Evolutionary conservation across 1,140 invertebrate species (phyloP).

Genomic region (Sitobion miscanthi): DNA sequence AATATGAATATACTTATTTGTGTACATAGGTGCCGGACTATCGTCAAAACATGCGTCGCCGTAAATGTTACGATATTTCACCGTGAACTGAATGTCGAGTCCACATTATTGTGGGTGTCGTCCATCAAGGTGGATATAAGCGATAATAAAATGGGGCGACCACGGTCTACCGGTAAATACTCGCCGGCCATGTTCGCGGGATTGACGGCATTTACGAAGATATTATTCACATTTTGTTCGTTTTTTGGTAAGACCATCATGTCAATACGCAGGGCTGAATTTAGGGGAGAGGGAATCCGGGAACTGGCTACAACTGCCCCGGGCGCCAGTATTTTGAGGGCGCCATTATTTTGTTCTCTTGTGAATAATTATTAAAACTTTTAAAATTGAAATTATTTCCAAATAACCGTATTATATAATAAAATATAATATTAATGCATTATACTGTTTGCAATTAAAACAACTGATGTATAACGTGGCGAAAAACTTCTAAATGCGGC

Average conservation of each 20-base stretch:
- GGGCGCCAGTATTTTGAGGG: too few species aligned
- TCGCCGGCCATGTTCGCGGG: background rate
- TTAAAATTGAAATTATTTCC: too few species aligned
- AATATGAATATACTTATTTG: too few species aligned
- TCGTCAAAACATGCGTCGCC: background rate
- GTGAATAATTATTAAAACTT: too few species aligned
- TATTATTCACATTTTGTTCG: background rate
- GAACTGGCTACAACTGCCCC: too few species aligned
- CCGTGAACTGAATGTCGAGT: background rate
- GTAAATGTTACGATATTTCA: background rate
- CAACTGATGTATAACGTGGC: too few species aligned
- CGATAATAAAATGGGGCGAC: background rate
- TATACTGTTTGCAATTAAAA: too few species aligned
- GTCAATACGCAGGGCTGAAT: background rate
- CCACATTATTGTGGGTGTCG: background rate
- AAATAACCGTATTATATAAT: too few species aligned
- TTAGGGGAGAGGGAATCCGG: too few species aligned
- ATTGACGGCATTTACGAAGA: background rate
- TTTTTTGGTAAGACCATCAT: background rate
- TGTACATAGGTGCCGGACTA: background rate
- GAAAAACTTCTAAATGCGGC: too few species aligned
- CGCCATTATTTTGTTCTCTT: too few species aligned
- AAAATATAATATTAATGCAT: too few species aligned
- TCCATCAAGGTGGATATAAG: background rate
- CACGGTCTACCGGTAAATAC: background rate